Evolutionary conservation across 2,888 invertebrate genomes (phyloP).

Genomic region (Choreutis nemorana): DNA sequence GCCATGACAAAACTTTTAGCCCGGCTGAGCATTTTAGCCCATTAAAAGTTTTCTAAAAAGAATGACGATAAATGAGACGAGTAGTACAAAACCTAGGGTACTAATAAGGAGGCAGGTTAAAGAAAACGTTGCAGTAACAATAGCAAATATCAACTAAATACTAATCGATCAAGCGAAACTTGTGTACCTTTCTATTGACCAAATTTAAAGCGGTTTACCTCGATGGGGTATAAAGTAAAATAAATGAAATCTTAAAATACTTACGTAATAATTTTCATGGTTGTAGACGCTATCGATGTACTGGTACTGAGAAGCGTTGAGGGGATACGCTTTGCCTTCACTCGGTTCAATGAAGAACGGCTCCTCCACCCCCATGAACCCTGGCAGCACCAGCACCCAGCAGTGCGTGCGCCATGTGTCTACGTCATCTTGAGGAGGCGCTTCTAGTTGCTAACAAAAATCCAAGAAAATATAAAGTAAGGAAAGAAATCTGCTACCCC

Average conservation of each 20-base stretch:
- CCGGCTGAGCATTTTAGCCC: neutral
- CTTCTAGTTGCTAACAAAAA: constrained; percentile 70
- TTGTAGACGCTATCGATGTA: constrained; percentile 89
- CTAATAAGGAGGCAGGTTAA: too few relatives aligned
- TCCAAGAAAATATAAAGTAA: too few relatives aligned
- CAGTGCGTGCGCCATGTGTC: constrained; percentile 79
- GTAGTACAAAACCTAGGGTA: too few relatives aligned
- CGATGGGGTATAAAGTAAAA: neutral
- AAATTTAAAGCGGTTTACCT: neutral
- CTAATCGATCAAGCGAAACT: too few relatives aligned
- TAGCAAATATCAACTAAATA: too few relatives aligned
- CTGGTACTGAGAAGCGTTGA: constrained; percentile 70
- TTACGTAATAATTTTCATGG: constrained; percentile 82
- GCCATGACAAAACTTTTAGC: neutral
- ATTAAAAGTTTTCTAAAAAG: too few relatives aligned
- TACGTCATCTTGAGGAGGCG: constrained; percentile 70
- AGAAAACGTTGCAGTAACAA: too few relatives aligned
- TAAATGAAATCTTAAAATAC: constrained; percentile 11
- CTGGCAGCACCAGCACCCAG: constrained; percentile 80
- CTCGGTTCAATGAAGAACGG: constrained; percentile 87
- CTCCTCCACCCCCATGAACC: constrained; percentile 62
- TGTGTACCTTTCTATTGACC: neutral
- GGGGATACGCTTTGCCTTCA: constrained; percentile 72
- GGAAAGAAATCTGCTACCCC: too few relatives aligned
- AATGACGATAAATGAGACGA: too few relatives aligned